phyloP scores from a whole-genome alignment of 1,140 invertebrate genomes.

The Dolichoris vasculosae region DNA sequence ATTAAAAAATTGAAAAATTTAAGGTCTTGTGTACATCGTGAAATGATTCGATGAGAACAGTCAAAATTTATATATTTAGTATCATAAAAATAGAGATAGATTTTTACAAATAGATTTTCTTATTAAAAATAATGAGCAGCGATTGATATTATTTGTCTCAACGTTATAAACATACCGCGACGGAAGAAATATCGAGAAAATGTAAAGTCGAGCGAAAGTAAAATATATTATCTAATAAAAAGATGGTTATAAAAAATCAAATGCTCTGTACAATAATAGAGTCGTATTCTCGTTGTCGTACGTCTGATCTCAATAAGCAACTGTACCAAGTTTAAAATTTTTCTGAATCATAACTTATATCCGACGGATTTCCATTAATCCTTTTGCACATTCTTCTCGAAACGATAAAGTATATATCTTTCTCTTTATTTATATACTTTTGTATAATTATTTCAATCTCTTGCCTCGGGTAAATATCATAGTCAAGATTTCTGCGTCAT shows the following conservation, averaged over 20 bases:
- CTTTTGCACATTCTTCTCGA: too few species aligned
- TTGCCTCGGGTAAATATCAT: neutral
- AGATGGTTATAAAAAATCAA: too few species aligned
- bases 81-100: too few species aligned
- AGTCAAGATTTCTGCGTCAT: conserved; percentile 28
- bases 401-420: too few species aligned
- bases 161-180: neutral
- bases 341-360: conserved; percentile 12
- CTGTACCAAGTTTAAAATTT: conserved; percentile 37
- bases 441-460: neutral
- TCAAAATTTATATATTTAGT: too few species aligned
- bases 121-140: neutral
- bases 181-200: neutral
- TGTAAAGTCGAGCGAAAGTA: too few species aligned
- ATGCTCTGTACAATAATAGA: too few species aligned
- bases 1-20: too few species aligned
- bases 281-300: too few species aligned
- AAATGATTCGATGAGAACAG: too few species aligned
- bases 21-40: too few species aligned
- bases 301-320: neutral
- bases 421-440: neutral
- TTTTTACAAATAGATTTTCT: neutral
- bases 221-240: neutral
- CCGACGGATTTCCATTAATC: neutral
- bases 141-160: conserved; percentile 4